Evolutionary conservation across 2,888 invertebrate genomes (phyloP), one percentile per base, ranked within the genome.

Genomic region (Agrypnus murinus): DNA sequence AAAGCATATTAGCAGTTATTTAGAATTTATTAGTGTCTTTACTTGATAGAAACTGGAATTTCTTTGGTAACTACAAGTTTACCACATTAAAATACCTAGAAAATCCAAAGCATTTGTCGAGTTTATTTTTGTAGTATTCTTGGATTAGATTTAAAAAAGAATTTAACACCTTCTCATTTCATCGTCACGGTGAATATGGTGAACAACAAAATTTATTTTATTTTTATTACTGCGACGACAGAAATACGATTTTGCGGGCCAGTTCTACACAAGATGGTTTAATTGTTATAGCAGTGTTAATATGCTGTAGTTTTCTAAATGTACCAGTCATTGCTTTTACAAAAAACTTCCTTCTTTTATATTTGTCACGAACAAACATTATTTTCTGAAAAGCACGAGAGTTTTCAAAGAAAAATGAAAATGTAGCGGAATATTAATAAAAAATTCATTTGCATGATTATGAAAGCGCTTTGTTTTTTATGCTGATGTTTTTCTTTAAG

Each of bases 1-100:
- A 45, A 60, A 69, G 73, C 60, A 66, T 64, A 72, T 73, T 68
- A 72, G 68, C 71, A 71, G 69, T 74, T 75, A 74, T 59, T 58
- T 62, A 14, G 59, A 71, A 75, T 75, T 75, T 75, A 74, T 74
- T 71, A 63, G 40, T 50, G 64, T 63, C 59, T 66, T 65, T 62
- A 69, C 55, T 48, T 31, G 71, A 74, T 71, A 71, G 74, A 73
- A 57, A 58, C 65, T 64, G 58, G 67, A 48, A 53, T 50, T 12
- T 60, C 60, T 57, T 25, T 15, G 25, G n/a, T n/a, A n/a, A n/a
- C 31, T 68, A 68, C 68, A 68, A 62, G 62, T 17, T 62, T 55
- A 68, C 62, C 57, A 63, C 62, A 62, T 68, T 68, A 68, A 68
- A 57, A 68, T 68, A 15, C 68, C 25, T 62, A 36, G 45, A 25